phyloP scores from a whole-genome alignment of 2,888 invertebrate genomes.

The Phragmatobia fuliginosa region DNA sequence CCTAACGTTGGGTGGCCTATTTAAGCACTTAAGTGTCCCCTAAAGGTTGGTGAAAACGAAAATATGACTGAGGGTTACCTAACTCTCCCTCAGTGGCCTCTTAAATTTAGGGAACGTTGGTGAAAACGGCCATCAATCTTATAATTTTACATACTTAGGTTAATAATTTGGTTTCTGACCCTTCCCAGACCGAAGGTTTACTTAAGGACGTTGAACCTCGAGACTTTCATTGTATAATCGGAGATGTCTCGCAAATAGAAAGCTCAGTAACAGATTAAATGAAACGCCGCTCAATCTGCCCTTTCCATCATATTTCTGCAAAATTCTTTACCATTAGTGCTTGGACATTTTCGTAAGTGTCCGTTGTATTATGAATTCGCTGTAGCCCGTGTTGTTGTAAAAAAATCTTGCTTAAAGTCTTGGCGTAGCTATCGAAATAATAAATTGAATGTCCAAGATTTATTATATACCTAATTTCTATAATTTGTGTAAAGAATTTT shows the following conservation, averaged over 20 bases:
- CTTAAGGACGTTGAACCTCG: constrained; percentile 81
- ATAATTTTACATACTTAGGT: background rate
- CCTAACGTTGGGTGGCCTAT: too few species aligned
- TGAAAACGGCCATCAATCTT: too few species aligned
- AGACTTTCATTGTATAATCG: constrained; percentile 82
- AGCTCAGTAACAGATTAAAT: constrained; percentile 66
- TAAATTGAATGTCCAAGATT: constrained; percentile 31
- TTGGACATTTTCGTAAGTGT: constrained; percentile 78
- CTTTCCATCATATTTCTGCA: constrained; percentile 74
- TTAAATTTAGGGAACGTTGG: too few species aligned
- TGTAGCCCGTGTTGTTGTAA: constrained; percentile 45
- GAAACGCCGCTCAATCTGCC: constrained; percentile 42
- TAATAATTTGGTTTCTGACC: constrained; percentile 45
- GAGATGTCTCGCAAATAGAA: constrained; percentile 81
- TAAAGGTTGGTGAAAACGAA: too few species aligned
- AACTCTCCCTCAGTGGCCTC: too few species aligned
- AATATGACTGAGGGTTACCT: too few species aligned
- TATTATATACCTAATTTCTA: constrained; percentile 7
- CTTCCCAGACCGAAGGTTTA: constrained; percentile 79
- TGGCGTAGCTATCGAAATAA: constrained; percentile 48
- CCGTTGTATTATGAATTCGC: constrained; percentile 48
- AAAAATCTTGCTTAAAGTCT: constrained; percentile 83
- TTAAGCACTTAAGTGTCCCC: too few species aligned
- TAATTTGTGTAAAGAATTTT: constrained; percentile 79
- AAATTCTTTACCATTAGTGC: constrained; percentile 80